Base-by-base conservation (phyloP, 2,888 invertebrate species). In the Nasonia oneida region DNA sequence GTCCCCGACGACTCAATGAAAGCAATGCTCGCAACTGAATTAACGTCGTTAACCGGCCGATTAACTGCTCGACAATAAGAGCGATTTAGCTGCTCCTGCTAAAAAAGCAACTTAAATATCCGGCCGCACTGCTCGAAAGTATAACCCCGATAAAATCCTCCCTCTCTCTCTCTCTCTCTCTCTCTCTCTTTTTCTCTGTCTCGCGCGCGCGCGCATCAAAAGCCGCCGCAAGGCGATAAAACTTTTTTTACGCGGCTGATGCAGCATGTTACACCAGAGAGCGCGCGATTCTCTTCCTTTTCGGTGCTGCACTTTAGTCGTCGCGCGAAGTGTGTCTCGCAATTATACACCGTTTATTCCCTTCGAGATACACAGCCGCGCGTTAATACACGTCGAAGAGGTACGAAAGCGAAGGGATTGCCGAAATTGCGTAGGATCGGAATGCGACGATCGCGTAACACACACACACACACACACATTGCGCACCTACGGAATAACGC, bases 371-470 rank as follows among this genome's bases (percentile, higher is more conserved):
- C 8, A 67, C 14, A 67, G 18, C 33, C 23, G 23, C 61, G 8
- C 2, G 23, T 61, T 3, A 8, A 18, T 4, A 18, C 1, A 53
- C 14, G 29, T 29, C 8, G 12, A 33, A 29, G 29, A 15, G 67
- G 8, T 5, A 18, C n/a, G 14, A 39, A 23, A 57, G 12, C 53
- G n/a, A 57, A 61, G 83, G 79, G 50, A 85, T 85, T 83, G 74
- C 80, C 85, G 73, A 87, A 85, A 83, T 81, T 78, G 87, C 85
- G 87, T 87, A 81, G 87, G 87, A 85, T 85, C 57, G 87, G 85
- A 85, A 87, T 87, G 29, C 29, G 85, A 76, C 75, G 71, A 50
- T 76, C 80, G 64, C 70, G 75, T 77, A 80, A 80, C 73, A 53
- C 71, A 29, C 29, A 29, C 29, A 29, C 29, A 29, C 29, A 29